phyloP scores from a whole-genome alignment of 2,113 vertebrate genomes.

The Polyodon spathula region DNA sequence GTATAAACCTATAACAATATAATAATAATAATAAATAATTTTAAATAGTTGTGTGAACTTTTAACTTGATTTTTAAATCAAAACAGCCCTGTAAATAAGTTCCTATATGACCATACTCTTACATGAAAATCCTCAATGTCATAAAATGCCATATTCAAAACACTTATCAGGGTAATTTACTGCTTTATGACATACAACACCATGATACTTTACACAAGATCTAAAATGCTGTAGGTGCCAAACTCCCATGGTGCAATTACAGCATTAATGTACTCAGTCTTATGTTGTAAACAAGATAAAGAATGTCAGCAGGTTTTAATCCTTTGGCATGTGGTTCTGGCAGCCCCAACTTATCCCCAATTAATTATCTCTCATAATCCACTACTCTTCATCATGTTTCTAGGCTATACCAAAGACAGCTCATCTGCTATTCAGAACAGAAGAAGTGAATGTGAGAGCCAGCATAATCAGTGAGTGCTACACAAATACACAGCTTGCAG shows the following conservation, averaged over 20 bases:
- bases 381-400: slow-evolving; percentile 26
- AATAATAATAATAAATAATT: too few species aligned
- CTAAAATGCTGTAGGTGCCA: background rate
- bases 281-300: background rate
- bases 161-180: too few species aligned
- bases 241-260: background rate
- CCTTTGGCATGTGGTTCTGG: slow-evolving; percentile 18
- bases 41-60: too few species aligned
- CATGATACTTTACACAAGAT: background rate
- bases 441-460: slow-evolving; percentile 46
- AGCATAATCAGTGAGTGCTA: slow-evolving; percentile 62
- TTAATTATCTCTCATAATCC: slow-evolving; percentile 48
- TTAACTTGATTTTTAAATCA: too few species aligned
- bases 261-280: slow-evolving; percentile 1
- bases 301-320: background rate
- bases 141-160: too few species aligned
- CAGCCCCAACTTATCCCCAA: slow-evolving; percentile 52
- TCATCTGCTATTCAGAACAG: slow-evolving; percentile 36
- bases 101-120: too few species aligned
- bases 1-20: too few species aligned
- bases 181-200: background rate
- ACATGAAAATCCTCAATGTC: too few species aligned
- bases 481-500: slow-evolving; percentile 62
- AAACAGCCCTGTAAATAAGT: too few species aligned
- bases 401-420: slow-evolving; percentile 23